Percentiles rank a stretch among this genome's conserved stretches.
Evolutionary conservation across 2,797 vertebrate species (phyloP).

Genomic region (Hypotaenidia philippensis): DNA sequence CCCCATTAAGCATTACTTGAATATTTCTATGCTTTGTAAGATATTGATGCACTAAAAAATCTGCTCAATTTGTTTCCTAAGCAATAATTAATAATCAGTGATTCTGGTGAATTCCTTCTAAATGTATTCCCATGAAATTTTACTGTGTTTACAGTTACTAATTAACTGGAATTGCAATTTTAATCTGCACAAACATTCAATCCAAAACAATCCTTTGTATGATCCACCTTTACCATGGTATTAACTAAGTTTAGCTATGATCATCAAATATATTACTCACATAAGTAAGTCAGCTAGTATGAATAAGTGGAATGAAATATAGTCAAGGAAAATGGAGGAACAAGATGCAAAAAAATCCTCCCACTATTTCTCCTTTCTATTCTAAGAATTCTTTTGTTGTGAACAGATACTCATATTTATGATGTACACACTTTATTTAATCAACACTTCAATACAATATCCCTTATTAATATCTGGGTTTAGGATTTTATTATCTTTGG

Average conservation of each 20-base stretch:
- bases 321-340: background rate
- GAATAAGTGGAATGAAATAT: background rate
- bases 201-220: background rate
- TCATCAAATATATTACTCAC: background rate
- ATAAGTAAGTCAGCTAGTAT: background rate
- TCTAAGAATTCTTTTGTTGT: background rate
- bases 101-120: background rate
- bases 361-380: background rate
- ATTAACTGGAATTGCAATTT: constrained; percentile 30
- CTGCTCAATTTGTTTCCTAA: constrained; percentile 11
- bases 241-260: background rate
- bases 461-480: background rate
- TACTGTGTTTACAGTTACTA: background rate
- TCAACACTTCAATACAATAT: background rate
- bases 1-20: background rate
- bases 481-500: background rate
- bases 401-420: background rate
- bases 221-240: background rate
- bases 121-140: constrained; percentile 17
- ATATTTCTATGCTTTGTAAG: background rate
- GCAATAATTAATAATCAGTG: constrained; percentile 40
- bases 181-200: background rate
- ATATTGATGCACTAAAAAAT: background rate
- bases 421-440: background rate
- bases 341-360: accelerated